Conservation (phyloP, 2,888 invertebrate species). For the Drosophila flavopinicola region DNA sequence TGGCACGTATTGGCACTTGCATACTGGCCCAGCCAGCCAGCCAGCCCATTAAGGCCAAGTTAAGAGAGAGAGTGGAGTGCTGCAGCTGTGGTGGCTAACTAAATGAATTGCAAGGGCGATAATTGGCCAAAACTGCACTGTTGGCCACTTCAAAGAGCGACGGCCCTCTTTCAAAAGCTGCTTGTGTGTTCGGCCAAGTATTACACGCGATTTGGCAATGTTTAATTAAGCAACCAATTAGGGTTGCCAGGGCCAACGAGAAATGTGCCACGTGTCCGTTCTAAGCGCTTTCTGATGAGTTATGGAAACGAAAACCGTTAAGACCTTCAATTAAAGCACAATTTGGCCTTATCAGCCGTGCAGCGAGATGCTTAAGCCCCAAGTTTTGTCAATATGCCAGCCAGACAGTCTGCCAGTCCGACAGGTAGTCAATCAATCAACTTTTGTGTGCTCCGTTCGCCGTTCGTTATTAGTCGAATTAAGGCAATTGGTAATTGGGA, state of each 20-base stretch:
- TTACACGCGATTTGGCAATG: conserved; percentile 34
- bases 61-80: not conserved
- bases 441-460: not conserved
- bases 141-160: conserved; percentile 49
- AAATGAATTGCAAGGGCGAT: conserved; percentile 55
- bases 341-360: conserved; percentile 37
- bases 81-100: conserved; percentile 16
- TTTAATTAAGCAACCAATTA: conserved; percentile 73
- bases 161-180: too few relatives aligned
- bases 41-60: conserved; percentile 36
- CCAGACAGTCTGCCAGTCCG: conserved; percentile 21
- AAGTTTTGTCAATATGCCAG: conserved; percentile 16
- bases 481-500: conserved; percentile 39
- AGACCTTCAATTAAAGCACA: conserved; percentile 63
- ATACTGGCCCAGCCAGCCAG: not conserved
- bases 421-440: conserved; percentile 35
- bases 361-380: conserved; percentile 2
- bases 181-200: conserved; percentile 1
- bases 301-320: conserved; percentile 57
- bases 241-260: conserved; percentile 42
- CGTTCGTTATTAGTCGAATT: conserved; percentile 34
- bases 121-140: conserved; percentile 61
- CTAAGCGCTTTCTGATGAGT: conserved; percentile 44
- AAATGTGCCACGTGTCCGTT: conserved; percentile 34
- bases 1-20: conserved; percentile 54